Evolutionary conservation across 2,797 vertebrate species (phyloP).

Genomic region (Ctenochaetus hawaiiensis): DNA sequence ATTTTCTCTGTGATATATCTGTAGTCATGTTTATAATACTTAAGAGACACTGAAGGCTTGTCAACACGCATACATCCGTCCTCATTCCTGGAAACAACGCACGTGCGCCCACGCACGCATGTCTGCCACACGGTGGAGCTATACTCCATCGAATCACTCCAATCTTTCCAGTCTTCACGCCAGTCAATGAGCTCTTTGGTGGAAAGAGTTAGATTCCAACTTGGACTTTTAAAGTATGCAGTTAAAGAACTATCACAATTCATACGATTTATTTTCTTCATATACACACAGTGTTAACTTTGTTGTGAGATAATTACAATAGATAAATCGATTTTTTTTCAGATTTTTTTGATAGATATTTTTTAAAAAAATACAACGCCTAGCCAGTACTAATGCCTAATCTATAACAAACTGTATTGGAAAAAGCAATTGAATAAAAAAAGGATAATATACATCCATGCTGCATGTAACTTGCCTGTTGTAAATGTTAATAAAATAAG

Average conservation of each 20-base stretch:
- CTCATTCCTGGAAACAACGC: not conserved
- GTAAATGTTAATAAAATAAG: not conserved
- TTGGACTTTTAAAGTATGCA: not conserved
- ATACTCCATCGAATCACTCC: conserved; percentile 16
- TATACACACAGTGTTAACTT: too few species aligned
- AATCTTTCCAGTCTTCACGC: too few species aligned
- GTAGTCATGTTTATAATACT: not conserved
- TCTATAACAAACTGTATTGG: too few species aligned
- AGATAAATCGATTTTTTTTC: too few species aligned
- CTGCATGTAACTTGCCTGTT: not conserved
- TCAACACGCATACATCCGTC: not conserved
- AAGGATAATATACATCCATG: too few species aligned
- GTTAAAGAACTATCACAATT: not conserved
- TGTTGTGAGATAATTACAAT: too few species aligned
- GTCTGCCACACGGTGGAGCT: conserved; percentile 56
- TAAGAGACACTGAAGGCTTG: not conserved
- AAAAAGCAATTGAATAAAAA: too few species aligned
- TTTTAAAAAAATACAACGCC: too few species aligned
- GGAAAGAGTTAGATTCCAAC: not conserved
- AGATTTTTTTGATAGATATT: too few species aligned
- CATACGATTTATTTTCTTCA: not conserved
- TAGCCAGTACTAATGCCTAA: too few species aligned
- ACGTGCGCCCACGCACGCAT: not conserved
- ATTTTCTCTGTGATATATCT: not conserved
- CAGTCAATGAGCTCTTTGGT: too few species aligned